Conservation (phyloP, 2,113 vertebrate species). For the Gambusia affinis region DNA sequence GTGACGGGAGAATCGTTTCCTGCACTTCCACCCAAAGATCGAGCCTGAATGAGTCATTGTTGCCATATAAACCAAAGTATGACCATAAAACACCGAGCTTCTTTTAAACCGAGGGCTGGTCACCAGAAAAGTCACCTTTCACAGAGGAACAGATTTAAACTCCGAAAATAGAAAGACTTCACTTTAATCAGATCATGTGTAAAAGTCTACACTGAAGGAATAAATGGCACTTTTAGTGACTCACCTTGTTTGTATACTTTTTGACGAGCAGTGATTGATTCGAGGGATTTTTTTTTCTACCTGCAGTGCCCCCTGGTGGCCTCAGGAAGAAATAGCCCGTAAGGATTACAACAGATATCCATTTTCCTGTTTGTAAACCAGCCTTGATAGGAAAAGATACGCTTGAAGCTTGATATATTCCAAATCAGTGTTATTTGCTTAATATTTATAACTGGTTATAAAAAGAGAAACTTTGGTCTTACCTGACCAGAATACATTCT, state of each 20-base stretch:
- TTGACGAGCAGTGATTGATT: neutral
- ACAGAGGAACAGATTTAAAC: neutral
- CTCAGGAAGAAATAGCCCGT: neutral
- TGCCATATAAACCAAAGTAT: conserved; percentile 54
- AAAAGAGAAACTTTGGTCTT: no score
- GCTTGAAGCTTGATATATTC: neutral
- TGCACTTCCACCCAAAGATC: conserved; percentile 47
- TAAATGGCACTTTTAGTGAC: neutral
- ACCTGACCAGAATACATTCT: no score
- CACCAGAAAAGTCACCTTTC: conserved; percentile 1
- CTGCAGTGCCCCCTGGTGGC: neutral
- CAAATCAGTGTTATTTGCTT: neutral
- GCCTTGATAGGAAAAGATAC: neutral
- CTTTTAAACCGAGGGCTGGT: neutral
- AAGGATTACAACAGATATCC: neutral
- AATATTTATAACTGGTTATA: neutral
- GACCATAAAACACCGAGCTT: conserved; percentile 51
- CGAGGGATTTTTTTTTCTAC: neutral
- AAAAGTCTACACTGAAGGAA: neutral
- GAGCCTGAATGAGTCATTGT: conserved; percentile 49
- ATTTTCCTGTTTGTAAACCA: no score
- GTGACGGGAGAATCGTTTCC: conserved; percentile 43
- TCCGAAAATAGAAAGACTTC: neutral
- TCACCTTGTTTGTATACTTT: neutral
- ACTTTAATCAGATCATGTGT: neutral